Conservation (phyloP, 2,113 vertebrate genomes). For the Dolichotis patagonum region DNA sequence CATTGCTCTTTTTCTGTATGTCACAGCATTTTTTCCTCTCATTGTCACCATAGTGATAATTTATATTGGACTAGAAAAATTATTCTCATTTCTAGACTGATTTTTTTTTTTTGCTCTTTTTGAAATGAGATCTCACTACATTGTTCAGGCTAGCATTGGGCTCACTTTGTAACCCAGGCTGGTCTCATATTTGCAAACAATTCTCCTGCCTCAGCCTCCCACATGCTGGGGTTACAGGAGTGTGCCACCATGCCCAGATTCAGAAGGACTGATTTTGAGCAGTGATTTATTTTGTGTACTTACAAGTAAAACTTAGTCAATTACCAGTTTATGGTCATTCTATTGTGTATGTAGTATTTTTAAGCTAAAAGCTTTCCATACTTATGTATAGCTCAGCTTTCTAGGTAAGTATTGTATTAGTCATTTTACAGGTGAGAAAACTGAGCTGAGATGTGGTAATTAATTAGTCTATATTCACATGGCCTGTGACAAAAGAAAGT, state of each 20-base stretch:
- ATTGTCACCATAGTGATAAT: background rate
- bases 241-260: too few species aligned
- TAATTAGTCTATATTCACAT: background rate
- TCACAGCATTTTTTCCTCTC: background rate
- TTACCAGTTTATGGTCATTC: background rate
- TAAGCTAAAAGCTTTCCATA: background rate
- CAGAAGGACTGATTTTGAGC: background rate
- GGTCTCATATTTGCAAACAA: too few species aligned
- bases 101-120: too few species aligned
- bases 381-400: background rate
- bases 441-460: background rate
- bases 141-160: too few species aligned
- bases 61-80: background rate
- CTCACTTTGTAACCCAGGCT: too few species aligned
- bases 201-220: too few species aligned
- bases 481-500: conserved; percentile 19
- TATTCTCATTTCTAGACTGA: background rate
- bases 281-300: background rate
- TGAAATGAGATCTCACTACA: too few species aligned
- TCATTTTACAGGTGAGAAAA: background rate
- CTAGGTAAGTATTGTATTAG: background rate
- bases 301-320: conserved; percentile 7
- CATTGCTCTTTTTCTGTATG: background rate
- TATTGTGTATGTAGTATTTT: background rate
- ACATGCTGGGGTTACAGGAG: too few species aligned